Evolutionary conservation across 2,113 vertebrate species (phyloP).

Genomic region (Rhineura floridana): DNA sequence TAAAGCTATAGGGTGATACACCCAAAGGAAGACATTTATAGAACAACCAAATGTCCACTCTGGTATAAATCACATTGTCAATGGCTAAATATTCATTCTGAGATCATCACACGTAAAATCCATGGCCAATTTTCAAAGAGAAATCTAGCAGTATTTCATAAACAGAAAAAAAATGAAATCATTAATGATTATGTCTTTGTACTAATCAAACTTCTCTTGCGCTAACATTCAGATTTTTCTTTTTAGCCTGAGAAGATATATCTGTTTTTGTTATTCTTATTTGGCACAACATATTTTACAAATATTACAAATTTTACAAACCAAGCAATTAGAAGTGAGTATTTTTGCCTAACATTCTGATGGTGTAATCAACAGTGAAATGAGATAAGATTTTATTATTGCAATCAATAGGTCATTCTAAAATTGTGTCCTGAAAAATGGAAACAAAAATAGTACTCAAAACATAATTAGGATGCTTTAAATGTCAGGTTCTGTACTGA

Average conservation of each 20-base stretch:
- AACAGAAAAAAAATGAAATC: conserved; percentile 27
- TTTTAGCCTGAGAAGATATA: conserved; percentile 58
- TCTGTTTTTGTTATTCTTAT: conserved; percentile 54
- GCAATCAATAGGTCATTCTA: conserved; percentile 54
- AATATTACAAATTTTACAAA: no score
- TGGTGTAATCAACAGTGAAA: conserved; percentile 42
- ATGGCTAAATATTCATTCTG: not conserved
- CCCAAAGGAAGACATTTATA: not conserved
- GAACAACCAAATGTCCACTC: not conserved
- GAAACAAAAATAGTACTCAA: conserved; percentile 29
- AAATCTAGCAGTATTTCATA: conserved; percentile 36
- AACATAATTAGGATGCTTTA: conserved; percentile 21
- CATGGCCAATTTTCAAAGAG: conserved; percentile 17
- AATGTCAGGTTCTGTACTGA: conserved; percentile 4
- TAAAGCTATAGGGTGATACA: not conserved
- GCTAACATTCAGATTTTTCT: conserved; percentile 50
- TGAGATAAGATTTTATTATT: conserved; percentile 44
- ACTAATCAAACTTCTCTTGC: conserved; percentile 43
- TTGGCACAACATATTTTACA: conserved; percentile 54
- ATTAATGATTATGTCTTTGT: conserved; percentile 39
- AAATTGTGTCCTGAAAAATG: conserved; percentile 40
- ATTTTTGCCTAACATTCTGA: conserved; percentile 38
- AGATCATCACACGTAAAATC: not conserved
- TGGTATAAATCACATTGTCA: not conserved
- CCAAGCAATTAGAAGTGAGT: conserved; percentile 51